A percentile compares a stretch with the other conserved stretches of the same genome.
Conservation (phyloP, 1,140 invertebrate species). For the Microplitis demolitor region DNA sequence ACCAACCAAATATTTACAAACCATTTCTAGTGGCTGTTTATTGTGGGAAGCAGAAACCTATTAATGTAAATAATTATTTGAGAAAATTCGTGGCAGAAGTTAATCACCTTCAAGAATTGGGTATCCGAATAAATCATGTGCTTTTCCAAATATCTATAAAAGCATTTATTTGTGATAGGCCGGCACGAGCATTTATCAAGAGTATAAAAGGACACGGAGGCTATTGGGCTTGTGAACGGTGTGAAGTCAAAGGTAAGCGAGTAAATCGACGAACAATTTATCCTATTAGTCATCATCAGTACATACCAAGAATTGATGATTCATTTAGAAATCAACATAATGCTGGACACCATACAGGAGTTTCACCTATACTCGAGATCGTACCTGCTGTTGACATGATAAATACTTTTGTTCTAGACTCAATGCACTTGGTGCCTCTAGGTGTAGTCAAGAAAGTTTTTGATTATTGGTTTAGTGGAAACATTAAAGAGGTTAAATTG, state of each 20-base stretch:
- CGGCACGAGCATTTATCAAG: conserved; percentile 15
- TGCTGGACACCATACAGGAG: conserved; percentile 22
- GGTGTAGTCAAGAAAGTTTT: conserved; percentile 27
- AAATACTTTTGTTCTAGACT: conserved; percentile 22
- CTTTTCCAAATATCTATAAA: conserved; percentile 11
- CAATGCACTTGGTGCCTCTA: conserved; percentile 16
- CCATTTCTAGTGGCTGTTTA: conserved; percentile 21
- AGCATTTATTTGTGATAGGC: conserved; percentile 19
- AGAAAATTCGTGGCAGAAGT: too few species aligned
- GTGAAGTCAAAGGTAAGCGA: conserved; percentile 14
- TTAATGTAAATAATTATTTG: conserved; percentile 12
- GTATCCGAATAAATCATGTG: conserved; percentile 2
- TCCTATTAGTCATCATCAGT: not conserved
- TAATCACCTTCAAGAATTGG: not conserved
- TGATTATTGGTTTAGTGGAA: not conserved
- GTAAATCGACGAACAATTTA: conserved; percentile 19
- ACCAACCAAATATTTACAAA: not conserved
- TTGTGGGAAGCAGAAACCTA: conserved; percentile 7
- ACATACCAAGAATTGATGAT: conserved; percentile 18
- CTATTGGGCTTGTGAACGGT: conserved; percentile 25
- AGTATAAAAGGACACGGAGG: conserved; percentile 20
- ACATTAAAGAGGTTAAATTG: too few species aligned
- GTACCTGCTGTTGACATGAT: conserved; percentile 27
- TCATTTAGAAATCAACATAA: conserved; percentile 26
- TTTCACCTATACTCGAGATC: conserved; percentile 25